Percentiles rank a stretch among this genome's conserved stretches.
Evolutionary conservation across 2,113 vertebrate genomes (phyloP).

Genomic region (Callionymus lyra): DNA sequence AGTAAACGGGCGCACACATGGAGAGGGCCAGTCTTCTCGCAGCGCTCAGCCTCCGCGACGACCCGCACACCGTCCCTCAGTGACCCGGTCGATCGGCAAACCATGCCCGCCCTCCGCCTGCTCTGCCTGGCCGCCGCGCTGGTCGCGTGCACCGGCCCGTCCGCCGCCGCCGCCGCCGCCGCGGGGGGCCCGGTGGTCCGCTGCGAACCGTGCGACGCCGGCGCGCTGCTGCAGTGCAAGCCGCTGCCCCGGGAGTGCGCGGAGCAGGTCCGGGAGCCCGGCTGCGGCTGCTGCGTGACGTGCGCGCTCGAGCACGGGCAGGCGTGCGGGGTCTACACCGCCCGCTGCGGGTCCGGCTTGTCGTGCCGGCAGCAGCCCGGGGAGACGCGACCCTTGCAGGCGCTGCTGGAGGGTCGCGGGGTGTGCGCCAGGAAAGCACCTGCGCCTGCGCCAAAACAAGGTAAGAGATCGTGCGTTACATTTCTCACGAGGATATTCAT

Average conservation of each 20-base stretch:
- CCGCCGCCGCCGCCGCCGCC: constrained; percentile 53
- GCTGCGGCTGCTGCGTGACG: constrained; percentile 89
- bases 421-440: constrained; percentile 69
- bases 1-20: constrained; percentile 62
- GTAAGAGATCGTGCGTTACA: constrained; percentile 48
- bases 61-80: constrained; percentile 42
- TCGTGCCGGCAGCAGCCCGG: constrained; percentile 73
- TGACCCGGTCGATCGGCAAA: constrained; percentile 56
- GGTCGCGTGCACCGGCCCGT: constrained; percentile 51
- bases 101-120: constrained; percentile 67
- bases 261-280: constrained; percentile 80
- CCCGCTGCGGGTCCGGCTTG: constrained; percentile 80
- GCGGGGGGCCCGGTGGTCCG: constrained; percentile 79
- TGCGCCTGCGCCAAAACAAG: constrained; percentile 48
- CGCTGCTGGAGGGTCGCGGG: constrained; percentile 83
- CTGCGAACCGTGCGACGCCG: constrained; percentile 83
- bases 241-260: constrained; percentile 73
- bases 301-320: constrained; percentile 77
- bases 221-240: constrained; percentile 77
- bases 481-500: no score
- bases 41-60: constrained; percentile 60
- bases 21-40: constrained; percentile 56
- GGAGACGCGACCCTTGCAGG: constrained; percentile 78
- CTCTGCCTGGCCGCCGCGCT: constrained; percentile 69
- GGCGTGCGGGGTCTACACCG: constrained; percentile 87